A percentile compares a stretch with the other conserved stretches of the same genome.
These are phyloP conservation scores for Phodopus roborovskii DNA, from an alignment of 2,113 vertebrate genomes.

Conservation along the genomic window DNA sequence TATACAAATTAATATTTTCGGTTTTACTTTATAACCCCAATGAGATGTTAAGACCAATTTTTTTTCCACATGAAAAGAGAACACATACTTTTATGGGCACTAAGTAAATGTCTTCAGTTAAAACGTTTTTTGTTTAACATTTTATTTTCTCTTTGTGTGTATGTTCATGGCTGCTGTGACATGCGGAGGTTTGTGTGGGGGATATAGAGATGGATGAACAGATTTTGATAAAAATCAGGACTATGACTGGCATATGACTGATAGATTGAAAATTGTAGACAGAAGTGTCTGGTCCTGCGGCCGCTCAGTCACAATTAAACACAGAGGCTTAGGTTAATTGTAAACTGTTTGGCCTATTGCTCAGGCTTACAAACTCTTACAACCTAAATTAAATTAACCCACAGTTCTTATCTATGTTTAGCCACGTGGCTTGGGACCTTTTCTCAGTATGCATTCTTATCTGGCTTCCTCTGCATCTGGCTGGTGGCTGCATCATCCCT, in stretches of 20 bases:
- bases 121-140: slow-evolving; percentile 81
- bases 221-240: not conserved
- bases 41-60: slow-evolving; percentile 97
- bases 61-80: slow-evolving; percentile 98
- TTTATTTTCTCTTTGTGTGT: slow-evolving; percentile 83
- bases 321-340: too few species aligned
- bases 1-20: slow-evolving; percentile 99
- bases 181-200: not conserved
- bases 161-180: not conserved
- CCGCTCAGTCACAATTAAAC: too few species aligned
- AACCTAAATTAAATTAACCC: too few species aligned
- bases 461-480: too few species aligned
- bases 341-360: too few species aligned
- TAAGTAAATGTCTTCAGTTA: slow-evolving; percentile 90
- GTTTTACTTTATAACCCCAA: slow-evolving; percentile 99
- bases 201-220: not conserved
- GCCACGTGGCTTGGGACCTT: too few species aligned
- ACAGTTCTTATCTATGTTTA: too few species aligned
- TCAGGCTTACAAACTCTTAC: too few species aligned
- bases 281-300: too few species aligned
- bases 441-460: too few species aligned
- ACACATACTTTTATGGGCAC: slow-evolving; percentile 98
- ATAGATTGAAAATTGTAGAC: not conserved
- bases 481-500: too few species aligned
- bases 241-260: too few species aligned